Evolutionary conservation across 2,113 vertebrate genomes (phyloP).

Genomic region (Chinchilla lanigera): DNA sequence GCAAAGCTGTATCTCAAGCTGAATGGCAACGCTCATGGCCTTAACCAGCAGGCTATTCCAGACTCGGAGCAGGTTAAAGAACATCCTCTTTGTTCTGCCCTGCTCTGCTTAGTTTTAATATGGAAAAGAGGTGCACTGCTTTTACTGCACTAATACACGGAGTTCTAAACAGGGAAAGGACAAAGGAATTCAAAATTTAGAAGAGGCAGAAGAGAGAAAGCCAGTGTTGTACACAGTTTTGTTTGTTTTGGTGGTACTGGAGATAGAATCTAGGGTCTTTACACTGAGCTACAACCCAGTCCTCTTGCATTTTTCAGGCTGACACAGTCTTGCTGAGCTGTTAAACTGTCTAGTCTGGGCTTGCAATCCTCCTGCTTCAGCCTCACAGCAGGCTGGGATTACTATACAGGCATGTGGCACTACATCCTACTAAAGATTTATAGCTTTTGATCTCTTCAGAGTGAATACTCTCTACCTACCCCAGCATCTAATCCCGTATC

Average conservation of each 20-base stretch:
- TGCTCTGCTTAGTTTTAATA: neutral
- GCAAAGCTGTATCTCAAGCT: neutral
- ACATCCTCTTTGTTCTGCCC: neutral
- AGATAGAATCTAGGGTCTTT: neutral
- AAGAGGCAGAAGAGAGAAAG: neutral
- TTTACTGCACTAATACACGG: neutral
- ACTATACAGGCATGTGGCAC: neutral
- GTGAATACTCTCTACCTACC: neutral
- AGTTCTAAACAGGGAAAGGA: neutral
- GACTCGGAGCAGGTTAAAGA: neutral
- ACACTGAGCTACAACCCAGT: neutral
- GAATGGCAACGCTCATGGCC: neutral
- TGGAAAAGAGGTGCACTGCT: neutral
- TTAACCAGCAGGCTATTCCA: neutral
- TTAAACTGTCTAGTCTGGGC: neutral
- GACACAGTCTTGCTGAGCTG: neutral
- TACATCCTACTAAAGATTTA: neutral
- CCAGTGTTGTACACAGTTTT: neutral
- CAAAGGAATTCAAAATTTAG: neutral
- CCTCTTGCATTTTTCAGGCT: neutral
- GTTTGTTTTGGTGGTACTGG: neutral
- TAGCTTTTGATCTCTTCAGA: neutral
- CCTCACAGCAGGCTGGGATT: neutral
- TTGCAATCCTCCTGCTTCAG: neutral
- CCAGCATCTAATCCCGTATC: neutral